Conservation (phyloP, 2,113 vertebrate species). For the Lota lota region DNA sequence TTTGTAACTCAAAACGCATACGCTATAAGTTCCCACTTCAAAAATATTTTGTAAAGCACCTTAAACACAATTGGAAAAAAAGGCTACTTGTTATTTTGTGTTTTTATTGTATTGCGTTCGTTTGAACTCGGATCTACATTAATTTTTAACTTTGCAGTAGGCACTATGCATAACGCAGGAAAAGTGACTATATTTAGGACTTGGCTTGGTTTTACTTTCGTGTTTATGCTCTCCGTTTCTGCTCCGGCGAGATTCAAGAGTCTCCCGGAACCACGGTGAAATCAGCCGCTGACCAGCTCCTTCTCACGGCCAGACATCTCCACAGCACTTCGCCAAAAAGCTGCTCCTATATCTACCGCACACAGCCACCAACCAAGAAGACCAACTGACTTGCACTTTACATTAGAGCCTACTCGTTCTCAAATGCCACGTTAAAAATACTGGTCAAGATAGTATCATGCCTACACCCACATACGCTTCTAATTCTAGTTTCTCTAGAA, state of each 20-base stretch:
- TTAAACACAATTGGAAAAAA: background rate
- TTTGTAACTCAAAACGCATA: background rate
- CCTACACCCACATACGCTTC: no score
- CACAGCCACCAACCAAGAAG: conserved; percentile 45
- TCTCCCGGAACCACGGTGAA: conserved; percentile 56
- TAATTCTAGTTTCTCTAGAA: no score
- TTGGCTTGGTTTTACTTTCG: background rate
- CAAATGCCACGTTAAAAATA: no score
- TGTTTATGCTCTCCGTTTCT: conserved; percentile 36
- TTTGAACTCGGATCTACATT: no score
- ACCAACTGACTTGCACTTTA: conserved; percentile 41
- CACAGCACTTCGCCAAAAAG: conserved; percentile 30
- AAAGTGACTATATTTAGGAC: background rate
- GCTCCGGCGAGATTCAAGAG: conserved; percentile 56
- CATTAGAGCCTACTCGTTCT: no score
- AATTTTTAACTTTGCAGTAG: background rate
- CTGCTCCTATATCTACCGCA: conserved; percentile 35
- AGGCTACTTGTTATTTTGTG: no score
- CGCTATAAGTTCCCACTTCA: background rate
- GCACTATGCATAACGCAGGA: background rate
- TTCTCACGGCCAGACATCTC: conserved; percentile 45
- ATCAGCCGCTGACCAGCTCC: conserved; percentile 35
- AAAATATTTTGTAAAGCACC: background rate
- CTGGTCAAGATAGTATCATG: no score
- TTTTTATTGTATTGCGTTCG: no score